Percentiles rank a stretch among this genome's conserved stretches.
phyloP scores from a whole-genome alignment of 2,888 invertebrate species.

The Coleophora deauratella region DNA sequence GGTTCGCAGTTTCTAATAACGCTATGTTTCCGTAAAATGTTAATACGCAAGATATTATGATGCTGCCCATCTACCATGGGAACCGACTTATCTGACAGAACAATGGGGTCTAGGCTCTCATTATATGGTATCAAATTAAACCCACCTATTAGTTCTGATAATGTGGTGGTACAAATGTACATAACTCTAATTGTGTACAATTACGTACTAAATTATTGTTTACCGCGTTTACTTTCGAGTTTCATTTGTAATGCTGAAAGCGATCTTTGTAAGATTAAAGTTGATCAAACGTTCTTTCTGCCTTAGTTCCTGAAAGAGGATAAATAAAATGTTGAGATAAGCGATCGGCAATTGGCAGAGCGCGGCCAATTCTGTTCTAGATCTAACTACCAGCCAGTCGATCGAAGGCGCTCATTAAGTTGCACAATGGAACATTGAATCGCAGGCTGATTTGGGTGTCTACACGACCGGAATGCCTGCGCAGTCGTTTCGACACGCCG shows the following conservation, averaged over 20 bases:
- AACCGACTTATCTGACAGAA: constrained; percentile 9
- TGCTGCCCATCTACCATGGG: constrained; percentile 2
- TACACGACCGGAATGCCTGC: constrained; percentile 42
- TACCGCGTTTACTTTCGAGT: no score
- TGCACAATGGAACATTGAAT: constrained; percentile 57
- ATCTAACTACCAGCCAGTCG: constrained; percentile 30
- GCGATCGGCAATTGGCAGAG: no score
- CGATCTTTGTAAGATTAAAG: no score
- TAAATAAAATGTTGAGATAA: no score
- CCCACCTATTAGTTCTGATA: constrained; percentile 3
- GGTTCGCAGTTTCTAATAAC: neutral
- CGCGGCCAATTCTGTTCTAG: constrained; percentile 35
- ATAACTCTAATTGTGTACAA: constrained; percentile 11
- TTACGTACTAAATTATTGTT: constrained; percentile 8
- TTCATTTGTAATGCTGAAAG: no score
- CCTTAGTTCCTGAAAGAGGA: no score
- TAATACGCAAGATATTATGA: constrained; percentile 2
- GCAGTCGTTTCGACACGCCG: constrained; percentile 30
- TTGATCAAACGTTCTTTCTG: constrained; percentile 19
- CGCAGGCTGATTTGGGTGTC: constrained; percentile 41
- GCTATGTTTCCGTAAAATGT: constrained; percentile 5
- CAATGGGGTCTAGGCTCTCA: constrained; percentile 10
- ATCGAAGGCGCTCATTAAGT: constrained; percentile 35
- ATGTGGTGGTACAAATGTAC: constrained; percentile 8
- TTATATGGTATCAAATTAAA: constrained; percentile 8